Percentiles rank a stretch among this genome's conserved stretches.
Conservation (phyloP, 2,888 invertebrate species). For the Pachliopta kotzebuea region DNA sequence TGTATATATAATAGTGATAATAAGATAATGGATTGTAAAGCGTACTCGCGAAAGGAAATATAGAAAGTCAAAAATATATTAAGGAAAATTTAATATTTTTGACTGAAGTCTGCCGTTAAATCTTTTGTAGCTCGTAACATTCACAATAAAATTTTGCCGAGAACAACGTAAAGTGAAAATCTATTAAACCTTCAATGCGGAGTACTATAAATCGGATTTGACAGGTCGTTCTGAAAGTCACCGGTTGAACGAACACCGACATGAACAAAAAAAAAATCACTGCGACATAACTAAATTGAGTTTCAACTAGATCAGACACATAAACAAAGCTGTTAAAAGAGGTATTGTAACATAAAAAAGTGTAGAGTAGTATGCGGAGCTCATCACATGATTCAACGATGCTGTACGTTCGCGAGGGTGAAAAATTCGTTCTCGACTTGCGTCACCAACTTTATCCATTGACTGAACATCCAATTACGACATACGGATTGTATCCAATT, state of each 20-base stretch:
- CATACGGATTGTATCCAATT: conserved; percentile 23
- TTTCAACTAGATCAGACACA: conserved; percentile 23
- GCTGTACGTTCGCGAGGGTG: conserved; percentile 35
- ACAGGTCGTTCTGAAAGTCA: conserved; percentile 12
- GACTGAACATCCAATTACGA: conserved; percentile 24
- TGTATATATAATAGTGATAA: too few species aligned
- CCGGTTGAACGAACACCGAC: conserved; percentile 5
- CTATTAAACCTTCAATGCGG: neutral
- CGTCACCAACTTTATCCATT: conserved; percentile 20
- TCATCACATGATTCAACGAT: conserved; percentile 32
- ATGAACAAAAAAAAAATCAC: conserved; percentile 10
- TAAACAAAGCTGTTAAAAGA: conserved; percentile 23
- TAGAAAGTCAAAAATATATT: too few species aligned
- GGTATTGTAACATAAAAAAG: conserved; percentile 14
- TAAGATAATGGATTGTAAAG: too few species aligned
- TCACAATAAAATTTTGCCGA: neutral
- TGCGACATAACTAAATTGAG: conserved; percentile 22
- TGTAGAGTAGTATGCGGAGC: conserved; percentile 24
- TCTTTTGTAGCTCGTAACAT: neutral
- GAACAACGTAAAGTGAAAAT: conserved; percentile 1
- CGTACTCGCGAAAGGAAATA: too few species aligned
- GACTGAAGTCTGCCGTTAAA: neutral
- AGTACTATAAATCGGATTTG: conserved; percentile 1
- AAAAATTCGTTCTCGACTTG: conserved; percentile 27
- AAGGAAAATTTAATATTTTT: too few species aligned